A percentile compares a stretch with the other conserved stretches of the same genome.
These are phyloP conservation scores for Tiaroga cobitis DNA, from an alignment of 2,797 vertebrate genomes.

Conservation along the genomic window DNA sequence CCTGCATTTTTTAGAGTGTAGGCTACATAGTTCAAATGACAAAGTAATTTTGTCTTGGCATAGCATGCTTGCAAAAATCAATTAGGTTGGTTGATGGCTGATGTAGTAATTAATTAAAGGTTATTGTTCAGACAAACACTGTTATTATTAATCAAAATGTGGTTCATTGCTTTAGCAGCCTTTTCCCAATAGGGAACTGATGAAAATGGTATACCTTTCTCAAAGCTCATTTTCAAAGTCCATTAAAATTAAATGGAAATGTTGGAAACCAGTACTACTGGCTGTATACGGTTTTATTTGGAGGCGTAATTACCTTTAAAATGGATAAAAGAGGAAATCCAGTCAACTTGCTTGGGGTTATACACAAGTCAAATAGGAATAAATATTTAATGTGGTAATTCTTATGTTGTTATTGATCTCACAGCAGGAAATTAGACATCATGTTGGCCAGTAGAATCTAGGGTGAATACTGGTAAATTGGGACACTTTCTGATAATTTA, in stretches of 20 bases:
- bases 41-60: constrained; percentile 6
- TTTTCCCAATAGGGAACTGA: not conserved
- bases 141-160: not conserved
- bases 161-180: not conserved
- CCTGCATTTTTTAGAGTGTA: too few species aligned
- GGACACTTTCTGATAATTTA: too few species aligned
- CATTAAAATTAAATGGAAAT: not conserved
- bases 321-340: not conserved
- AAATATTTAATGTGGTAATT: constrained; percentile 8
- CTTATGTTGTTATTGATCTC: not conserved
- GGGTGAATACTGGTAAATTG: too few species aligned
- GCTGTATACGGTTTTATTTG: not conserved
- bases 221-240: not conserved
- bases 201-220: not conserved
- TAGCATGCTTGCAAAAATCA: not conserved
- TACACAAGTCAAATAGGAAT: not conserved
- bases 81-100: not conserved
- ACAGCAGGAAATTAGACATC: not conserved
- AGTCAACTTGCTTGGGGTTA: not conserved
- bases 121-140: not conserved
- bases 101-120: constrained; percentile 17
- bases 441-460: not conserved
- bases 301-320: not conserved
- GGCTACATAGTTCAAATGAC: not conserved
- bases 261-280: not conserved